These are phyloP conservation scores for Melanotaenia boesemani DNA, from an alignment of 2,797 vertebrate genomes.

Conservation along the genomic window DNA sequence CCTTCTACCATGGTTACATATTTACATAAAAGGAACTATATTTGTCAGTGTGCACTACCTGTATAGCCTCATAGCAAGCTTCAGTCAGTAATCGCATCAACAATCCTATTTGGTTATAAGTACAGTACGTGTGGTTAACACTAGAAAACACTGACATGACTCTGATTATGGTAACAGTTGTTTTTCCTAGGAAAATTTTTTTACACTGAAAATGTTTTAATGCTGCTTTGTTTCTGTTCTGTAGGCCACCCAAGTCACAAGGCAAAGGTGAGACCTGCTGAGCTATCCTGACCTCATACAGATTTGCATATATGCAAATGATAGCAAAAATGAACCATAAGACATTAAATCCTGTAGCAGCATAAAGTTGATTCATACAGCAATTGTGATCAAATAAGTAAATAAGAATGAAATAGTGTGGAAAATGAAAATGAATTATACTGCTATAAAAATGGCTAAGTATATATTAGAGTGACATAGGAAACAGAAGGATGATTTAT, in stretches of 20 bases:
- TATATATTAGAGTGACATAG: too few relatives aligned
- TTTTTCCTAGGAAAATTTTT: not conserved
- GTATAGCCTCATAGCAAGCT: not conserved
- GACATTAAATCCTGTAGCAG: too few relatives aligned
- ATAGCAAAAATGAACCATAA: too few relatives aligned
- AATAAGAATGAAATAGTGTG: too few relatives aligned
- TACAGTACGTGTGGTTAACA: not conserved
- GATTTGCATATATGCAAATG: not conserved
- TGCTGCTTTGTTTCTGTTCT: constrained; percentile 17
- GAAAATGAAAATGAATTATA: too few relatives aligned
- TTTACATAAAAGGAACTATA: not conserved
- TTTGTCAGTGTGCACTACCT: not conserved
- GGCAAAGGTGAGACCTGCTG: constrained; percentile 73
- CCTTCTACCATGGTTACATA: not conserved
- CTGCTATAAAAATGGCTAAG: too few relatives aligned
- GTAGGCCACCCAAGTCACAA: constrained; percentile 76
- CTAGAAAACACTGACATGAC: not conserved
- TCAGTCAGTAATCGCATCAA: not conserved
- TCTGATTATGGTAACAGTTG: not conserved
- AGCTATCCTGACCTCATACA: constrained; percentile 5
- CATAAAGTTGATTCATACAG: too few relatives aligned
- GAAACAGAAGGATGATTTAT: too few relatives aligned
- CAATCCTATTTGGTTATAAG: not conserved
- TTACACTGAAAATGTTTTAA: constrained; percentile 1
- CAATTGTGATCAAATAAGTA: too few relatives aligned